These are phyloP conservation scores for Felis chaus DNA, from an alignment of 2,113 vertebrate species.

Conservation along the genomic window DNA sequence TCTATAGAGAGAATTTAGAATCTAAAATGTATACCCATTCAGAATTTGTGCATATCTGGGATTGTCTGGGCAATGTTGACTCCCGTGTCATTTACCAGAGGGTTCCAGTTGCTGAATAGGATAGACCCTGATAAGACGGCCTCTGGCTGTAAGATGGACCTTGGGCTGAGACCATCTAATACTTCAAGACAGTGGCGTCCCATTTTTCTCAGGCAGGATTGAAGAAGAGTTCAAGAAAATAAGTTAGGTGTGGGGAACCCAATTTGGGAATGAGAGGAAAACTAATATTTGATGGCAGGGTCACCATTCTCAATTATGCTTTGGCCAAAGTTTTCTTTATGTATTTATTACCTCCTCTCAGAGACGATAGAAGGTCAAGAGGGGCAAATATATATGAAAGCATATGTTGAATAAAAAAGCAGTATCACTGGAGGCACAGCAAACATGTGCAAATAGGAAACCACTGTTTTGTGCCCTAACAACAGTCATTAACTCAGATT, in stretches of 20 bases:
- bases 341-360: background rate
- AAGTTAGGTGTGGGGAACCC: background rate
- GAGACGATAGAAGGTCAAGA: background rate
- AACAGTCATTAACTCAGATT: background rate
- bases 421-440: background rate
- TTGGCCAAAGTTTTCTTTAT: background rate
- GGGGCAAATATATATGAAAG: background rate
- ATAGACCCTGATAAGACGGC: background rate
- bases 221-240: background rate
- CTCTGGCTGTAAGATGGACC: background rate
- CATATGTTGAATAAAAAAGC: background rate
- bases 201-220: background rate
- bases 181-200: background rate
- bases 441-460: background rate
- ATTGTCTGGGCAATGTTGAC: background rate
- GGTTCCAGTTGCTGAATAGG: background rate
- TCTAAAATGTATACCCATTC: background rate
- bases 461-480: background rate
- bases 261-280: background rate
- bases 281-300: background rate
- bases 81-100: background rate
- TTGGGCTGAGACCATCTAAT: background rate
- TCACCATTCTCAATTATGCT: background rate
- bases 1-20: background rate
- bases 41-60: background rate